Evolutionary conservation across 2,888 invertebrate genomes (phyloP), one percentile per base, ranked within the genome.

Genomic region (Synanthedon myopaeformis): DNA sequence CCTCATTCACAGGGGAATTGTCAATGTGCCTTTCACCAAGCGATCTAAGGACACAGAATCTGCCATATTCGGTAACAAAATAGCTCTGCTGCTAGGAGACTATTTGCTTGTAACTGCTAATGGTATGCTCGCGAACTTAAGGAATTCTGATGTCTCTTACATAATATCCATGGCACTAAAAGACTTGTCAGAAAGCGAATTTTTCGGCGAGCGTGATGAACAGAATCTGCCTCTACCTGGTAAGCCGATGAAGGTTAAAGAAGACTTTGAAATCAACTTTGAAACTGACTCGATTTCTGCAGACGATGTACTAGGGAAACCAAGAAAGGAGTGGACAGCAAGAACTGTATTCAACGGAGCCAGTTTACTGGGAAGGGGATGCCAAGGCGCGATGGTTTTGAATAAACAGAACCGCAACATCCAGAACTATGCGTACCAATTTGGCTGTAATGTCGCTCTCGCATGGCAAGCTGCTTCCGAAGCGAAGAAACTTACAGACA

Each of bases 11-110:
- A 90, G 90, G 74, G 93, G 88, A 0, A 82, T 88, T 0, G 79
- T 88, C 1, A 87, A 88, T 51, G 84, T 88, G 0, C 82, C 87
- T 0, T 81, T 81, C 19, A 87, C 90, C 52, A 85, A 89, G 51
- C 82, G 91, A 51, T 83, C 89, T 0, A 88, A 89, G 41, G 90
- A 90, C 57, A 88, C 90, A 1, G 91, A 91, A 58, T 93, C 95
- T 51, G 92, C 96, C 79, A 92, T 93, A 61, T 94, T 94, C 70
- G 96, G 96, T 0, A 96, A 96, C 67, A 96, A 96, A 87, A 94
- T 96, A 58, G 95, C 96, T 1, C 90, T 96, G 3, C 82, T 96
- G 0, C 92, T 94, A 57, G 96, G 94, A 2, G 96, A 96, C 73
- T 96, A 95, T 67, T 86, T 96, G 23, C 79, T 96, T 11, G 94